Evolutionary conservation across 1,140 invertebrate species (phyloP).

Genomic region (Anoplophora glabripennis): DNA sequence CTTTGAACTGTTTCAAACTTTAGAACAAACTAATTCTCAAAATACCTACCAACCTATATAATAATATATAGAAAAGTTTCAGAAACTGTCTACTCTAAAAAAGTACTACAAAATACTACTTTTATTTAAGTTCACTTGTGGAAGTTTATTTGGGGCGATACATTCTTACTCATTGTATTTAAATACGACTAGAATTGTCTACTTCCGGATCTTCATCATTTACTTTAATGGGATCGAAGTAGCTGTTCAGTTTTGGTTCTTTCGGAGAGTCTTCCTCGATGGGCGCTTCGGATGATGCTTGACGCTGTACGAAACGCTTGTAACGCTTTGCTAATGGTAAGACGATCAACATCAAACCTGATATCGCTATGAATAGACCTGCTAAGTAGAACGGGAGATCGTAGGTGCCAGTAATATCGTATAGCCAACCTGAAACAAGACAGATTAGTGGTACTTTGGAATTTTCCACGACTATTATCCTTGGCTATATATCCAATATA

Average conservation of each 20-base stretch:
- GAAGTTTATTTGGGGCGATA: neutral
- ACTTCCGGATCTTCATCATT: constrained; percentile 11
- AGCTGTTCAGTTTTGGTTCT: constrained; percentile 29
- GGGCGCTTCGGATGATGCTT: constrained; percentile 25
- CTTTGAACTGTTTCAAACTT: neutral
- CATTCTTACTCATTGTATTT: neutral
- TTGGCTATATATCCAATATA: too few species aligned
- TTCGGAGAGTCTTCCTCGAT: constrained; percentile 23
- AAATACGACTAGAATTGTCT: constrained; percentile 15
- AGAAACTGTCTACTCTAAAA: neutral
- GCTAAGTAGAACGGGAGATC: constrained; percentile 83
- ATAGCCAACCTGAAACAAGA: constrained; percentile 70
- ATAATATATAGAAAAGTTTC: neutral
- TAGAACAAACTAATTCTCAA: neutral
- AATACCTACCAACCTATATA: neutral
- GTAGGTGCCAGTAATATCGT: constrained; percentile 74
- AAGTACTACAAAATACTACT: constrained; percentile 5
- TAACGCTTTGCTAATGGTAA: constrained; percentile 57
- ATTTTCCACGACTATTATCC: neutral
- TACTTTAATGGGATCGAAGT: constrained; percentile 12
- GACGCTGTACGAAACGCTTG: constrained; percentile 38
- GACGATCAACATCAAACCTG: constrained; percentile 74
- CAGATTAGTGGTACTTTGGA: neutral
- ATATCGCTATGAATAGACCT: constrained; percentile 80
- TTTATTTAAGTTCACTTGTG: constrained; percentile 24